Base-by-base conservation (phyloP, 1,140 invertebrate genomes). In the Laupala kohalensis region DNA sequence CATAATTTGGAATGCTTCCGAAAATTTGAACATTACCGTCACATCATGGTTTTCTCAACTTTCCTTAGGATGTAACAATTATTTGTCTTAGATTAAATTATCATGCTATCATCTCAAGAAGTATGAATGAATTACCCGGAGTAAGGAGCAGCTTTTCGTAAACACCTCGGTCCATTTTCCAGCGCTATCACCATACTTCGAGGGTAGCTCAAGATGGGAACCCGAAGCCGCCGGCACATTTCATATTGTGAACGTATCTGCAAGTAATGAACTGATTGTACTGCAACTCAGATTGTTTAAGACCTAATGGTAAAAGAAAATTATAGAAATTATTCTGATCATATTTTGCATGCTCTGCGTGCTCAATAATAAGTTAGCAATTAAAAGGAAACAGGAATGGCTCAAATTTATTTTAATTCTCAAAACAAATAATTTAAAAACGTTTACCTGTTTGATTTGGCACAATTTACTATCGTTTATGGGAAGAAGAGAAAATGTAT, bases 121-220 rank as follows among this genome's bases (percentile, higher is more conserved):
- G n/a, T 13, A 12, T 63, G n/a, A 13, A 63, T 63, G 53, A 23
- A 63, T 76, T 74, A 79, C 78, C 74, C 75, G n/a, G 78, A 77
- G n/a, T 76, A 74, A 28, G 70, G 70, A 25, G 89, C 85, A 71
- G 89, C 82, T 62, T 78, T 79, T 69, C 82, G 81, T 53, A 89
- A 78, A 4, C 76, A 78, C 3, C 78, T 71, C 4, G 89, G 89
- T 3, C 89, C 88, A 30, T 83, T 80, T 75, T 84, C 78, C 19
- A 89, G 78, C 0, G 88, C 87, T 19, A 84, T 76, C 71, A 84
- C 83, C 85, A 89, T 89, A 5, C 88, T 84, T 67, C 86, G 83
- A 0, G 88, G 88, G 78, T 89, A 90, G 65, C 84, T 84, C 23
- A 88, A 80, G 27, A 86, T 81, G 0, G 86, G 86, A 37, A 87